Evolutionary conservation across 2,888 invertebrate species (phyloP), one percentile per base, ranked within the genome.

Genomic region (Zygaena filipendulae): DNA sequence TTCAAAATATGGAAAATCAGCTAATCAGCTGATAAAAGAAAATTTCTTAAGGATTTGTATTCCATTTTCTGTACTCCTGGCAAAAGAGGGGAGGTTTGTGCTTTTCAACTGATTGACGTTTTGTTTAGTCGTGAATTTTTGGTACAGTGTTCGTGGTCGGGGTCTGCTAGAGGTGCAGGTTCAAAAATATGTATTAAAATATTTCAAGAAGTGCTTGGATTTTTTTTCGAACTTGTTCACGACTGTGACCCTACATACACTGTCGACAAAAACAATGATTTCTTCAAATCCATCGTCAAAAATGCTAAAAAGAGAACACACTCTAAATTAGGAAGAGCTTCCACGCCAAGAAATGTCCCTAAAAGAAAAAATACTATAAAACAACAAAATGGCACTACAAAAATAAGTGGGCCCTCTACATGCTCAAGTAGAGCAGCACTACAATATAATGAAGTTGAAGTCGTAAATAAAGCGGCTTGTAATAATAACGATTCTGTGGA

Each of bases 1-100:
- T 29, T 22, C 28, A 29, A 29, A 14, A 29, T 23, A 23, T 29
- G 23, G 28, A 29, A 29, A 29, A 29, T 29, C 28, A 29, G 16
- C 28, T 29, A 29, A n/a, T 23, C 23, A 18, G 28, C 23, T 18
- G 23, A 23, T 27, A 21, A 21, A 22, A 27, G 27, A 27, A 22
- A 27, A 27, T 27, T 27, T 27, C 21, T 21, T 27, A 27, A 27
- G 10, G 22, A 27, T 27, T 27, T 27, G 27, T 22, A 27, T 22
- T 27, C 27, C 27, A 14, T 27, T 21, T 27, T 27, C 21, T 28
- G 28, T 18, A 23, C 28, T 16, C 23, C 18, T 23, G n/a, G n/a
- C 18, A 26, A 26, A 26, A 25, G 20, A 26, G 20, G 26, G 11
- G 20, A 26, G 26, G 20, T 26, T 26, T 26, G 20, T 26, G 26